Evolutionary conservation across 1,140 invertebrate genomes (phyloP).

Genomic region (Lepidurus couesii): DNA sequence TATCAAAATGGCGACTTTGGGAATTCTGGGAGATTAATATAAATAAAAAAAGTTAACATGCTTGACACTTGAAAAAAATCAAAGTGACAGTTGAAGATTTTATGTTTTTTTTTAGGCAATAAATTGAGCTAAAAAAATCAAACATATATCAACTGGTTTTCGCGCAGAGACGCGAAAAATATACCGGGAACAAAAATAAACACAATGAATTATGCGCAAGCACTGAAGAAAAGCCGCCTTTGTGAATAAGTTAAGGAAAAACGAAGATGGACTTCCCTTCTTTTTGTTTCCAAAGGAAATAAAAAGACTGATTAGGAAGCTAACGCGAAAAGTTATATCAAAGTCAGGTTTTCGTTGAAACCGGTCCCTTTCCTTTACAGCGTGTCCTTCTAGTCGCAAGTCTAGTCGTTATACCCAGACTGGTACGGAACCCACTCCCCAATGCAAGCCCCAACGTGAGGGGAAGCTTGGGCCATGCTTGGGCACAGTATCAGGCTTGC

Average conservation of each 20-base stretch:
- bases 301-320: slow-evolving; percentile 14
- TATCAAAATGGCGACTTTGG: too few species aligned
- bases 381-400: background rate
- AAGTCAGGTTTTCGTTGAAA: background rate
- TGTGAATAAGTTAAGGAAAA: background rate
- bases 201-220: background rate
- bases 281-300: background rate
- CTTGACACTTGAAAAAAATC: too few species aligned
- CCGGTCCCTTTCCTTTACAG: background rate
- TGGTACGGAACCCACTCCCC: too few species aligned
- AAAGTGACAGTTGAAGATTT: too few species aligned
- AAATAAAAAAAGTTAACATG: too few species aligned
- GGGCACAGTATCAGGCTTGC: too few species aligned
- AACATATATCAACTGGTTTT: background rate
- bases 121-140: background rate
- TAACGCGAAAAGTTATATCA: background rate
- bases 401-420: background rate
- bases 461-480: too few species aligned
- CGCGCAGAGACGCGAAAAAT: background rate
- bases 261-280: background rate
- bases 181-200: background rate
- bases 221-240: slow-evolving; percentile 10
- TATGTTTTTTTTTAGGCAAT: background rate
- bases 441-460: too few species aligned
- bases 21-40: too few species aligned